Conservation (phyloP, 2,113 vertebrate species). For the Poecile atricapillus region DNA sequence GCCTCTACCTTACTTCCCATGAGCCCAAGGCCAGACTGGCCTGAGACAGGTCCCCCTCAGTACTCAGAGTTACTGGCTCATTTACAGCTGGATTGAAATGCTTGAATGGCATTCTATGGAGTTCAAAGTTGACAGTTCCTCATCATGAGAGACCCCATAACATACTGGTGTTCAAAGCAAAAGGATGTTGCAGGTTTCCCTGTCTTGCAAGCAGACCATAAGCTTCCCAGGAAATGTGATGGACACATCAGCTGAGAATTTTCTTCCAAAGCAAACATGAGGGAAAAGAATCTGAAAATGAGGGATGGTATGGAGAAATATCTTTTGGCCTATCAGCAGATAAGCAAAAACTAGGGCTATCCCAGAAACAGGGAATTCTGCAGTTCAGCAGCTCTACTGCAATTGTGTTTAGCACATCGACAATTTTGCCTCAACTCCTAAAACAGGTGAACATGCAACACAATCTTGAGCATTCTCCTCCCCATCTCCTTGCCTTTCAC, state of each 20-base stretch:
- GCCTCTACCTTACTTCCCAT: neutral
- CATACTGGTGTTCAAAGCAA: neutral
- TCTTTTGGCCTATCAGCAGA: neutral
- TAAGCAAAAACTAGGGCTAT: neutral
- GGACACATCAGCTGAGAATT: neutral
- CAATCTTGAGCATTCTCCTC: neutral
- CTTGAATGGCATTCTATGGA: neutral
- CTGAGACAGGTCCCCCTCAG: neutral
- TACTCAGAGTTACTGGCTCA: neutral
- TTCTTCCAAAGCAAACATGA: neutral
- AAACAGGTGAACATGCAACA: neutral
- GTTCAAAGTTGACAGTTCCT: neutral
- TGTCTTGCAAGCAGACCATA: neutral
- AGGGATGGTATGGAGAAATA: neutral
- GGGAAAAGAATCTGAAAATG: neutral
- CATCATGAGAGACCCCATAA: accelerated
- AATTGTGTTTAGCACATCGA: neutral
- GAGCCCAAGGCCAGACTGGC: neutral
- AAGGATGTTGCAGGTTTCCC: neutral
- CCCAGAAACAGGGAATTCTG: neutral
- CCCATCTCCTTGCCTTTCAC: neutral
- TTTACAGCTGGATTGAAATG: neutral
- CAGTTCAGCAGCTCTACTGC: neutral
- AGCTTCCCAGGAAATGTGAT: neutral
- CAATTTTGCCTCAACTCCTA: neutral